Conservation (phyloP, 2,113 vertebrate genomes). For the Sclerurus mexicanus region DNA sequence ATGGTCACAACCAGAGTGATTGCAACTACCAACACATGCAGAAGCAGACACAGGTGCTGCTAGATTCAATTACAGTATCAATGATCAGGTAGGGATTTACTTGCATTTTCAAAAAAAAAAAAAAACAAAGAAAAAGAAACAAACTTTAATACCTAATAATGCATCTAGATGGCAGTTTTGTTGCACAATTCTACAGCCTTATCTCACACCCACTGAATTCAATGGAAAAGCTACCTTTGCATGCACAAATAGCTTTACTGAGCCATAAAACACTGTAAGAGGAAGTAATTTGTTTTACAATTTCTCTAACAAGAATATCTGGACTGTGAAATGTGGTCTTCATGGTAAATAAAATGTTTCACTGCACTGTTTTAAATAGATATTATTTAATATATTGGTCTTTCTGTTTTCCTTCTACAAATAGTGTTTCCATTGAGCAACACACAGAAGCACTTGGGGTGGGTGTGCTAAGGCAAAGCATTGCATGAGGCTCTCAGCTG, state of each 20-base stretch:
- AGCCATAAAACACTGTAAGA: not conserved
- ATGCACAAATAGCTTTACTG: not conserved
- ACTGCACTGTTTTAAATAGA: not conserved
- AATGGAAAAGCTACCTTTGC: not conserved
- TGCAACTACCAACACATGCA: not conserved
- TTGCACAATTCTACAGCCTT: not conserved
- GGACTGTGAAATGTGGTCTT: not conserved
- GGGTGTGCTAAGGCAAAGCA: not conserved
- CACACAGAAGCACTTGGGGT: not conserved
- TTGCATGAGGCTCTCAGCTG: not conserved
- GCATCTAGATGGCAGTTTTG: not conserved
- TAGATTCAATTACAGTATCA: not conserved
- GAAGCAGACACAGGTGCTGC: not conserved
- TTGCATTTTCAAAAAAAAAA: not conserved
- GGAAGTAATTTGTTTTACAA: slow-evolving; percentile 37
- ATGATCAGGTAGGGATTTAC: not conserved
- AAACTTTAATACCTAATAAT: not conserved
- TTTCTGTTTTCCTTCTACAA: not conserved
- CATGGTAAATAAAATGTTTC: not conserved
- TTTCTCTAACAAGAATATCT: not conserved
- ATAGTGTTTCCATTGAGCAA: not conserved
- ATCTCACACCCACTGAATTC: not conserved
- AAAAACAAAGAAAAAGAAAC: not conserved
- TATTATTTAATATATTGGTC: not conserved
- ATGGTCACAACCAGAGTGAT: not conserved